Evolutionary conservation across 1,140 invertebrate species (phyloP).

Genomic region (Notospermus geniculatus): DNA sequence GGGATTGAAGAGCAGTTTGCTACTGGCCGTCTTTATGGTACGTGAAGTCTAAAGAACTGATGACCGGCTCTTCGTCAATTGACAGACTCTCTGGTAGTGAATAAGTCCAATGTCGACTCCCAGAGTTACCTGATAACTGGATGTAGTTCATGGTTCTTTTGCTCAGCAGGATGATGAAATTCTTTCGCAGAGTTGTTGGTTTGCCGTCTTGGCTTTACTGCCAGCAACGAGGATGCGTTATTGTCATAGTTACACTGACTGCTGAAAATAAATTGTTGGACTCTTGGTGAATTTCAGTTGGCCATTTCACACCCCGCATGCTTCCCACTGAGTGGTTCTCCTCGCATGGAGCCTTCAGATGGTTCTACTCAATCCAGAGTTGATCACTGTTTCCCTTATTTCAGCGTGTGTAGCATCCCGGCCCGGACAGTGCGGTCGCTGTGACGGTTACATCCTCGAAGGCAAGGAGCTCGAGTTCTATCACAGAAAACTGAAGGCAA

Average conservation of each 20-base stretch:
- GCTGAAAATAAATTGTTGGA: slow-evolving; percentile 12
- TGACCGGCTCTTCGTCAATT: no score
- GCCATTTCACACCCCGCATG: no score
- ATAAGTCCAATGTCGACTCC: no score
- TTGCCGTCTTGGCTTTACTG: slow-evolving; percentile 30
- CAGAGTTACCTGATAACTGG: no score
- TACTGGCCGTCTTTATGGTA: slow-evolving; percentile 86
- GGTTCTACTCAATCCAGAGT: no score
- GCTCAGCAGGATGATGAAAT: slow-evolving; percentile 21
- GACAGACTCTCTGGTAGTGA: no score
- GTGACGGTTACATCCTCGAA: slow-evolving; percentile 97
- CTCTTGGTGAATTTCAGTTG: no score
- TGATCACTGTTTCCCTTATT: slow-evolving; percentile 60
- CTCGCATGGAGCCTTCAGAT: no score
- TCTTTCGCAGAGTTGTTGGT: slow-evolving; percentile 15
- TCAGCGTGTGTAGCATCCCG: slow-evolving; percentile 92
- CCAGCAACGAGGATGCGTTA: slow-evolving; percentile 20
- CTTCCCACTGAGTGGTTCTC: not conserved
- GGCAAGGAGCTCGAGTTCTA: slow-evolving; percentile 99
- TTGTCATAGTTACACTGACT: slow-evolving; percentile 54
- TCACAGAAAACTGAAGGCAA: slow-evolving; percentile 86
- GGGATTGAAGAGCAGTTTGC: slow-evolving; percentile 95
- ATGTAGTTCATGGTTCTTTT: no score
- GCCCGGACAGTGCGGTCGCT: slow-evolving; percentile 94
- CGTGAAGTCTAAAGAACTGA: slow-evolving; percentile 6